Evolutionary conservation across 2,888 invertebrate species (phyloP).

Genomic region (Chymomyza procnemis): DNA sequence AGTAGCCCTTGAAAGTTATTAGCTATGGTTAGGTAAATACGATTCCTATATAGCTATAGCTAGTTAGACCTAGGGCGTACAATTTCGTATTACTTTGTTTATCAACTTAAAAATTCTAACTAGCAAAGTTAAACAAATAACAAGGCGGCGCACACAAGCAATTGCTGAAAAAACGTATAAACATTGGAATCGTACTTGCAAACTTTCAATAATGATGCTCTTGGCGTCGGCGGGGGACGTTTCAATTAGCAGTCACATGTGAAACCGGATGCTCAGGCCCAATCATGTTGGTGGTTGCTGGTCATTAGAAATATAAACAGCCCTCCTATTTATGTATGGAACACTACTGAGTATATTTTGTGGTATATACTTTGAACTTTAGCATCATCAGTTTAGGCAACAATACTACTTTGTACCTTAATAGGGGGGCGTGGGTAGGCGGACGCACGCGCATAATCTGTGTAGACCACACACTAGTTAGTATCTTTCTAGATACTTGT

Average conservation of each 20-base stretch:
- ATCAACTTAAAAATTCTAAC: slow-evolving; percentile 69
- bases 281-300: slow-evolving; percentile 36
- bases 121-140: slow-evolving; percentile 65
- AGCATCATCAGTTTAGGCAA: slow-evolving; percentile 16
- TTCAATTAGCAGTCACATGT: slow-evolving; percentile 68
- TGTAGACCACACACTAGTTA: too few relatives aligned
- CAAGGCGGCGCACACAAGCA: slow-evolving; percentile 13
- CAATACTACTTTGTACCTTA: neutral
- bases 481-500: too few relatives aligned
- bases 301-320: slow-evolving; percentile 41
- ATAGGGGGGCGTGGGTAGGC: neutral
- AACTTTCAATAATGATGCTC: slow-evolving; percentile 44
- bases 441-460: slow-evolving; percentile 13
- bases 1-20: slow-evolving; percentile 58
- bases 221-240: slow-evolving; percentile 48
- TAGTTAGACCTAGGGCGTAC: neutral
- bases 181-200: slow-evolving; percentile 35
- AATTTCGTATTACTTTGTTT: slow-evolving; percentile 22
- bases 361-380: slow-evolving; percentile 43
- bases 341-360: neutral
- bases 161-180: neutral
- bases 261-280: slow-evolving; percentile 70
- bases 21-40: slow-evolving; percentile 47
- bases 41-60: slow-evolving; percentile 5
- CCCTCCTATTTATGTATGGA: neutral